Conservation (phyloP, 1,140 invertebrate species). For the Zaprionus ghesquierei region DNA sequence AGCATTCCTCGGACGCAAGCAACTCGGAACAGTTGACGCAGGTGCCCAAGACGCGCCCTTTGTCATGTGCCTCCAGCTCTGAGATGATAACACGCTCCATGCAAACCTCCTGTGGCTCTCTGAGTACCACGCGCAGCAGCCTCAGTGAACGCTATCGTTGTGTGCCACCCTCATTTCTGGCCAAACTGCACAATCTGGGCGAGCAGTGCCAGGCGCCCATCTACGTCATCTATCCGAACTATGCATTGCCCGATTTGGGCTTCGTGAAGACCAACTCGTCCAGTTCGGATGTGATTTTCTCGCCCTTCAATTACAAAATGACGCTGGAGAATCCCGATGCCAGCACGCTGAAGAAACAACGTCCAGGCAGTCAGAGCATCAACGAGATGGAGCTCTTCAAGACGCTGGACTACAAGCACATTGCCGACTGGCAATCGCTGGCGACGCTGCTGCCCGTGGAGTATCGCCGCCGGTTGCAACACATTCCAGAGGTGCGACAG, state of each 20-base stretch:
- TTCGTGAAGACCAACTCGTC: constrained; percentile 88
- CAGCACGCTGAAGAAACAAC: constrained; percentile 67
- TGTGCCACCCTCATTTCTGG: constrained; percentile 87
- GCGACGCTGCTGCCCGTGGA: constrained; percentile 92
- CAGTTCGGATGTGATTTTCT: constrained; percentile 85
- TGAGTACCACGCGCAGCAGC: constrained; percentile 74
- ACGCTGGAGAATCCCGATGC: constrained; percentile 60
- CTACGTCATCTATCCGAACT: constrained; percentile 96
- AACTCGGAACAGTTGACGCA: constrained; percentile 80
- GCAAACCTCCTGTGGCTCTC: constrained; percentile 85
- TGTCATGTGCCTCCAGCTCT: constrained; percentile 77
- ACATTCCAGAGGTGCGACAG: constrained; percentile 87
- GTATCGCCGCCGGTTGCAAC: constrained; percentile 88
- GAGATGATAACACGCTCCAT: constrained; percentile 88
- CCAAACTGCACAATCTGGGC: constrained; percentile 85
- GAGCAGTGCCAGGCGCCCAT: constrained; percentile 88
- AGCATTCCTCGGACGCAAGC: constrained; percentile 75
- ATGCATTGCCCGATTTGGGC: constrained; percentile 93
- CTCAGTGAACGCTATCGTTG: constrained; percentile 83
- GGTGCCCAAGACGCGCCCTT: constrained; percentile 54
- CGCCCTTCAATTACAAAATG: constrained; percentile 81
- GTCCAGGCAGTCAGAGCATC: constrained; percentile 90
- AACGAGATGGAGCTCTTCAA: constrained; percentile 91
- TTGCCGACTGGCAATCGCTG: constrained; percentile 95
- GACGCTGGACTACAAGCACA: constrained; percentile 90